Conservation (phyloP, 2,888 invertebrate genomes). For the Andrena camellia region DNA sequence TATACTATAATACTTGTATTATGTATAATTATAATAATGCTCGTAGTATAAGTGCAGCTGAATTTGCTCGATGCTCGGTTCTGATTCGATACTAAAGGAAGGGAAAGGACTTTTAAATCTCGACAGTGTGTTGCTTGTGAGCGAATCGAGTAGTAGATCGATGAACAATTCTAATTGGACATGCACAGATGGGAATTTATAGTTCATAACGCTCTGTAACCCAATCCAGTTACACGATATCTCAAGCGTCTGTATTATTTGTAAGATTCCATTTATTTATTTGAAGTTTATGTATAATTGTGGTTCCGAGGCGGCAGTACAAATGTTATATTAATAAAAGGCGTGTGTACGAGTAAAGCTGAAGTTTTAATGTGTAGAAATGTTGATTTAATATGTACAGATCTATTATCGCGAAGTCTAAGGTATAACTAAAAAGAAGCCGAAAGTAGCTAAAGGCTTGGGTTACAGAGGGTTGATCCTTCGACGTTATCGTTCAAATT, state of each 20-base stretch:
- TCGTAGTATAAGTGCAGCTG: background rate
- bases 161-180: constrained; percentile 1
- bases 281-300: constrained; percentile 50
- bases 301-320: constrained; percentile 34
- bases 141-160: background rate
- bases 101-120: background rate
- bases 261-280: constrained; percentile 54
- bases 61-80: background rate
- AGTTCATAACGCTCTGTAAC: constrained; percentile 27
- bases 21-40: background rate
- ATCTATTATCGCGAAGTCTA: constrained; percentile 7
- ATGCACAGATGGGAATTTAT: background rate
- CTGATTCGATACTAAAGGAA: background rate
- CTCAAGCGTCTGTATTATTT: constrained; percentile 40
- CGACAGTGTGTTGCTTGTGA: background rate
- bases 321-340: constrained; percentile 48
- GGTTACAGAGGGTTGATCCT: constrained; percentile 31
- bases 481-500: background rate
- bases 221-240: constrained; percentile 23
- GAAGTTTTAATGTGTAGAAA: constrained; percentile 24
- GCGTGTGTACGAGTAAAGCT: constrained; percentile 15
- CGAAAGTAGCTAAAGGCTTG: constrained; percentile 1
- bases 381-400: constrained; percentile 4
- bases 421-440: constrained; percentile 7
- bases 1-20: background rate